These are phyloP conservation scores for Balanococcus diminutus DNA, from an alignment of 2,888 invertebrate genomes.

Conservation along the genomic window DNA sequence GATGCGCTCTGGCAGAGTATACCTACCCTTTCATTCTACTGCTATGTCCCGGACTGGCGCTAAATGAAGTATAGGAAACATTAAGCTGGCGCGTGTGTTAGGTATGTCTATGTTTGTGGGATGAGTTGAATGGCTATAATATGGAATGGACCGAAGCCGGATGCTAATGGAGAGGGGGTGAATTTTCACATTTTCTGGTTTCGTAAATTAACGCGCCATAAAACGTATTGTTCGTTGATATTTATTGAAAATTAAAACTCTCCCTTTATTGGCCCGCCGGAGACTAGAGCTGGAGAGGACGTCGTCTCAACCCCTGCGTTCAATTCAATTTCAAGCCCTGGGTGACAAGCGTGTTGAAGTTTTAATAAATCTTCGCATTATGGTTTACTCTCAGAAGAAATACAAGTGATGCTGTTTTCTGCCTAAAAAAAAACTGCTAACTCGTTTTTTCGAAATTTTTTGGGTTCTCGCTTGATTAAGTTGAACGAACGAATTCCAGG, in stretches of 20 bases:
- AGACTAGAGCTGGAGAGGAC: neutral
- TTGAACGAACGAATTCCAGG: no score
- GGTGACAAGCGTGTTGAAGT: neutral
- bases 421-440: no score
- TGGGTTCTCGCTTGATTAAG: no score
- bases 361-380: no score
- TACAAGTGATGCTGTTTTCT: no score
- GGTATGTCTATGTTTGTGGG: no score
- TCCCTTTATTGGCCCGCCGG: neutral
- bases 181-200: constrained; percentile 5
- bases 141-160: neutral
- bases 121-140: no score
- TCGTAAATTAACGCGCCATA: constrained; percentile 10
- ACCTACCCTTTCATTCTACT: neutral
- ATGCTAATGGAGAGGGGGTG: neutral
- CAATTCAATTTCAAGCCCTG: neutral
- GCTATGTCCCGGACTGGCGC: neutral
- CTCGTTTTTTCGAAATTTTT: no score
- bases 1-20: neutral
- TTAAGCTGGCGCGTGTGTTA: neutral
- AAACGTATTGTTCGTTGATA: neutral
- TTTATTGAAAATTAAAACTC: constrained; percentile 3
- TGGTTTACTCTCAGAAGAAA: neutral
- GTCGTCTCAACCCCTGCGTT: neutral
- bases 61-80: neutral